Conservation (phyloP, 37 sponge, comb jelly and placozoan genomes). For the Mnemiopsis leidyi region DNA sequence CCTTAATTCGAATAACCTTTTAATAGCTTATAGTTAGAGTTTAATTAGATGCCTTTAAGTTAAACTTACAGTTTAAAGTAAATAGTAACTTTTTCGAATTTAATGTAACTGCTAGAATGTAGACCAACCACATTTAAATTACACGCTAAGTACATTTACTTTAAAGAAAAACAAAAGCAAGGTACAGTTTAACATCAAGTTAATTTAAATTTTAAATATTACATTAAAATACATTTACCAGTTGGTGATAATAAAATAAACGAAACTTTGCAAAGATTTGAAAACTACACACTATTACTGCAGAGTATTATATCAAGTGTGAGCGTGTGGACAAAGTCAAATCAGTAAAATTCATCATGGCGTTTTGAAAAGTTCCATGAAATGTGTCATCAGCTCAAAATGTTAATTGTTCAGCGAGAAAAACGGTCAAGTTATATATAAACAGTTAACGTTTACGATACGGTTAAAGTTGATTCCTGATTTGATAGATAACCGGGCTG, state of each 20-base stretch:
- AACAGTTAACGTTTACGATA: background rate
- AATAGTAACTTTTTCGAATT: too few relatives aligned
- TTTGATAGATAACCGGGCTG: background rate
- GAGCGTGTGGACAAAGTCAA: too few relatives aligned
- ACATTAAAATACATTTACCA: background rate
- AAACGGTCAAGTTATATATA: too few relatives aligned
- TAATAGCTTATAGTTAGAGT: too few relatives aligned
- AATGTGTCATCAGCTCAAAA: background rate
- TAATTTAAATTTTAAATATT: background rate
- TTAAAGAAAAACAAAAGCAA: background rate
- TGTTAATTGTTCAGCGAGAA: background rate
- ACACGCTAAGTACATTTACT: too few relatives aligned
- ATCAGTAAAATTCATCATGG: background rate
- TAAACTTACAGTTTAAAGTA: too few relatives aligned
- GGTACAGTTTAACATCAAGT: background rate
- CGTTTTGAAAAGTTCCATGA: background rate
- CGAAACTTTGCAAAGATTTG: background rate
- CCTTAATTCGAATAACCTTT: too few relatives aligned
- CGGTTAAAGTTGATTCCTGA: background rate
- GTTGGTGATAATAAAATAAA: background rate
- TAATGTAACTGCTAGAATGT: too few relatives aligned
- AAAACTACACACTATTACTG: too few relatives aligned
- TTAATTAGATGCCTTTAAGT: too few relatives aligned
- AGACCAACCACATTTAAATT: too few relatives aligned
- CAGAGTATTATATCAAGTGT: too few relatives aligned